A percentile compares a stretch with the other conserved stretches of the same genome.
Evolutionary conservation across 2,888 invertebrate genomes (phyloP).

Genomic region (Andrena dorsata): DNA sequence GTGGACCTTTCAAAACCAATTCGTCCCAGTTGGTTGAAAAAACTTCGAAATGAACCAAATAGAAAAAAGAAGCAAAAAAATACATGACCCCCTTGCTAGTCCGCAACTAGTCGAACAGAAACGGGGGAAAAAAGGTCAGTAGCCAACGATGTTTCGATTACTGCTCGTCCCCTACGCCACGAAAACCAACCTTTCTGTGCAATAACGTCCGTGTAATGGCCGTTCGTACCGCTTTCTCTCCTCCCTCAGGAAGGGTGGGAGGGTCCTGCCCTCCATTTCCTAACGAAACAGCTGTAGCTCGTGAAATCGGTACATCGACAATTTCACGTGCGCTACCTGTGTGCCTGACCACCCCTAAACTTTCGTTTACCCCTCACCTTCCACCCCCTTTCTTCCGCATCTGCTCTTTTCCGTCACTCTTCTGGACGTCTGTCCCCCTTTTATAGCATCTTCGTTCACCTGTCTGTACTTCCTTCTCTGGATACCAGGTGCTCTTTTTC

Average conservation of each 20-base stretch:
- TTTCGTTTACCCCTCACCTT: not conserved
- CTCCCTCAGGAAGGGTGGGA: not conserved
- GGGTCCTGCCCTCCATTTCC: not conserved
- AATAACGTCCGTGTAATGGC: constrained; percentile 54
- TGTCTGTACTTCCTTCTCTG: not conserved
- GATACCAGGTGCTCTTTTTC: not conserved
- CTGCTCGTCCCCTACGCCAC: constrained; percentile 25
- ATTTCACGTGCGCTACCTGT: constrained; percentile 21
- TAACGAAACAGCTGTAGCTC: constrained; percentile 17
- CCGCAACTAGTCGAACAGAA: constrained; percentile 13
- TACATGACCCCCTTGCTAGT: constrained; percentile 10
- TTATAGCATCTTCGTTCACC: not conserved
- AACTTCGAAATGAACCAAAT: constrained; percentile 13
- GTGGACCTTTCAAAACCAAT: constrained; percentile 39
- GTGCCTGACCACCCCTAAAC: not conserved
- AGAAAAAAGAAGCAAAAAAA: not conserved
- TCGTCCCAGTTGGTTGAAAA: constrained; percentile 31
- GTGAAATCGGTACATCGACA: constrained; percentile 32
- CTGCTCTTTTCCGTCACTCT: not conserved
- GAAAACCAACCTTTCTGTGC: constrained; percentile 50
- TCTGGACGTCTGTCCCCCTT: not conserved
- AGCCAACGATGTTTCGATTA: constrained; percentile 56
- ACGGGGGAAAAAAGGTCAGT: not conserved
- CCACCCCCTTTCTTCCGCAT: not conserved
- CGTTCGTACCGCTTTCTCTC: constrained; percentile 6